Percentiles rank a stretch among this genome's conserved stretches.
phyloP scores from a whole-genome alignment of 2,113 vertebrate species.

The Thalassoma bifasciatum region DNA sequence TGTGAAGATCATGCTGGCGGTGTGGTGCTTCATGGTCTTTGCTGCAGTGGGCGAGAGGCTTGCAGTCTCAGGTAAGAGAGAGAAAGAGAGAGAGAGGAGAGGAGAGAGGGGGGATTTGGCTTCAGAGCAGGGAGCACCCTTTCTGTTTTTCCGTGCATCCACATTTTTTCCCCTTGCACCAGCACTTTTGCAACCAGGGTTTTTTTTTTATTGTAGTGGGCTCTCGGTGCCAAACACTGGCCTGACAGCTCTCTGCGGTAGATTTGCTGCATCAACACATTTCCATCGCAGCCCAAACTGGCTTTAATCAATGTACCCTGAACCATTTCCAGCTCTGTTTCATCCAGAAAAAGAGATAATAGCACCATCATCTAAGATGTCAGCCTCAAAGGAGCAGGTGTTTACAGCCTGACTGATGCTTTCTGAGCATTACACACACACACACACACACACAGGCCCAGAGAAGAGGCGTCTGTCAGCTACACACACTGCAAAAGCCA shows the following conservation, averaged over 20 bases:
- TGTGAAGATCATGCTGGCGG: constrained; percentile 86
- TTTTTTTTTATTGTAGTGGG: constrained; percentile 45
- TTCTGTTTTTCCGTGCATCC: constrained; percentile 57
- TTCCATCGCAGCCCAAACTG: constrained; percentile 69
- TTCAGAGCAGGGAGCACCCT: constrained; percentile 38
- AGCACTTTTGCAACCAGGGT: constrained; percentile 58
- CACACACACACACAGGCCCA: not conserved
- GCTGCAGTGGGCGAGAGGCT: constrained; percentile 84
- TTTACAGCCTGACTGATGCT: constrained; percentile 5
- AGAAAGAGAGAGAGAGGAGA: not conserved
- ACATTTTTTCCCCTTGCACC: constrained; percentile 51
- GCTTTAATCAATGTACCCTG: not conserved
- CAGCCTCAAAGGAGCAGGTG: not conserved
- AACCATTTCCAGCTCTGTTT: not conserved
- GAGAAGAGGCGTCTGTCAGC: constrained; percentile 9
- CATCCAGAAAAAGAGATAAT: constrained; percentile 1
- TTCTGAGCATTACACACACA: not conserved
- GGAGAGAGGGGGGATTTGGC: not conserved
- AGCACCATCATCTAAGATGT: constrained; percentile 5
- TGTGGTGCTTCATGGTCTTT: constrained; percentile 85
- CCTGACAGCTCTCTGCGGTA: constrained; percentile 44
- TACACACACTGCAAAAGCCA: no score
- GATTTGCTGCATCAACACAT: constrained; percentile 84
- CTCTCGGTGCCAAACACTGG: constrained; percentile 60
- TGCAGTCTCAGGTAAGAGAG: constrained; percentile 84